phyloP scores from a whole-genome alignment of 2,888 invertebrate genomes.

The Agonopterix heracliana region DNA sequence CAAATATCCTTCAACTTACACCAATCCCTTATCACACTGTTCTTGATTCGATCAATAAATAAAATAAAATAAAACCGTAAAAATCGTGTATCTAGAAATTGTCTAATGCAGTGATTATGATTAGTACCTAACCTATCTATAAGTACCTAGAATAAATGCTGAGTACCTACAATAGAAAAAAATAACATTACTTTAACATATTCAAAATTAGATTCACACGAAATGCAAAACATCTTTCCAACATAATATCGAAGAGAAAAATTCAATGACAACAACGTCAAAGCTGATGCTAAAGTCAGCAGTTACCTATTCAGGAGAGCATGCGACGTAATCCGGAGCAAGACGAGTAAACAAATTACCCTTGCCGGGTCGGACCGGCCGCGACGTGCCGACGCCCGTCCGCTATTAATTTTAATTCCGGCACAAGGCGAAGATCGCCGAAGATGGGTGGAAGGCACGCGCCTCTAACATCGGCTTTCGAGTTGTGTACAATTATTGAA shows the following conservation, averaged over 20 bases:
- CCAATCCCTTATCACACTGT: no score
- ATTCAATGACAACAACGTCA: not conserved
- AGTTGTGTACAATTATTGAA: conserved; percentile 4
- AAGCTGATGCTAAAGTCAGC: conserved; percentile 39
- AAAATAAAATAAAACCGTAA: no score
- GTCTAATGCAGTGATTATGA: no score
- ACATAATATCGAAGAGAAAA: no score
- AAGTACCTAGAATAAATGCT: no score
- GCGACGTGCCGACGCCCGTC: conserved; percentile 44
- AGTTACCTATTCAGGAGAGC: conserved; percentile 69
- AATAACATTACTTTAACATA: not conserved
- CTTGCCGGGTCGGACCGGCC: conserved; percentile 44
- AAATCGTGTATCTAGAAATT: no score
- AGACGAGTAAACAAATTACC: conserved; percentile 74
- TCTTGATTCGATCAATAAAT: no score
- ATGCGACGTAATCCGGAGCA: conserved; percentile 67
- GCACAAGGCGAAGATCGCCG: conserved; percentile 61
- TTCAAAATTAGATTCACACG: not conserved
- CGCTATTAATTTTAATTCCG: conserved; percentile 75
- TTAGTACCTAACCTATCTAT: no score
- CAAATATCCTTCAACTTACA: no score
- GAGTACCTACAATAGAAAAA: no score
- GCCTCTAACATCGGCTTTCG: conserved; percentile 25
- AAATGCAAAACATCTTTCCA: not conserved
- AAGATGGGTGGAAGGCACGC: conserved; percentile 62